These are phyloP conservation scores for Holothuria glaberrima DNA, from an alignment of 35 echinoderm and acorn worm species.

Conservation along the genomic window DNA sequence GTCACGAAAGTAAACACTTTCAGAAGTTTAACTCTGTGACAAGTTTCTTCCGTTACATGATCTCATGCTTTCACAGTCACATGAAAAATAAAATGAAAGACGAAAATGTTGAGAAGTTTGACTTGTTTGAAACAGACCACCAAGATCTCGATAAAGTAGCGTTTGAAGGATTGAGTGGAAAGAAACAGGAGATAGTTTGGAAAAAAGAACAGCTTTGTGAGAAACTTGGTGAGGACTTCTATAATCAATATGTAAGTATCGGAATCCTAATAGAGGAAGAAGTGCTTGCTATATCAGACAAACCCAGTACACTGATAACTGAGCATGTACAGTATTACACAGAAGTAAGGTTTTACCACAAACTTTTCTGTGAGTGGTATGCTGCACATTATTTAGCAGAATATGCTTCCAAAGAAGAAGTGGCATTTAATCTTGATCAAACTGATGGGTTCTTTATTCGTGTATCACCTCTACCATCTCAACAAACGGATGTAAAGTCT, in stretches of 20 bases:
- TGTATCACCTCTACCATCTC: too few relatives aligned
- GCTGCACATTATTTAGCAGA: background rate
- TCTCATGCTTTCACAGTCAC: too few relatives aligned
- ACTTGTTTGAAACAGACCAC: background rate
- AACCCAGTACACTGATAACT: too few relatives aligned
- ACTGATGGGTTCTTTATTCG: too few relatives aligned
- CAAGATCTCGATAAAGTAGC: background rate
- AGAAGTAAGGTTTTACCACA: conserved; percentile 18
- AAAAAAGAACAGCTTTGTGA: background rate
- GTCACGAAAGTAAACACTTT: too few relatives aligned
- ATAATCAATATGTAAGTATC: background rate
- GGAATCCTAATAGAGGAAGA: conserved; percentile 20
- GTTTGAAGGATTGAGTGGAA: background rate
- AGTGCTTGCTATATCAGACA: background rate
- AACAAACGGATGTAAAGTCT: too few relatives aligned
- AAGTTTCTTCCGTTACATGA: too few relatives aligned
- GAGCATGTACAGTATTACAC: background rate
- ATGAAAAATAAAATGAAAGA: too few relatives aligned
- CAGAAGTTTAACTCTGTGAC: too few relatives aligned
- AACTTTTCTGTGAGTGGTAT: conserved; percentile 13
- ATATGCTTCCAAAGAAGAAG: background rate
- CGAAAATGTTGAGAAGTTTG: too few relatives aligned
- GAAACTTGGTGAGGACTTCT: background rate
- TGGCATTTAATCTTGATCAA: background rate
- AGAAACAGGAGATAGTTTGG: background rate